Percentiles rank a stretch among this genome's conserved stretches.
Conservation (phyloP, 2,797 vertebrate species). For the Hoplostethus mediterraneus region DNA sequence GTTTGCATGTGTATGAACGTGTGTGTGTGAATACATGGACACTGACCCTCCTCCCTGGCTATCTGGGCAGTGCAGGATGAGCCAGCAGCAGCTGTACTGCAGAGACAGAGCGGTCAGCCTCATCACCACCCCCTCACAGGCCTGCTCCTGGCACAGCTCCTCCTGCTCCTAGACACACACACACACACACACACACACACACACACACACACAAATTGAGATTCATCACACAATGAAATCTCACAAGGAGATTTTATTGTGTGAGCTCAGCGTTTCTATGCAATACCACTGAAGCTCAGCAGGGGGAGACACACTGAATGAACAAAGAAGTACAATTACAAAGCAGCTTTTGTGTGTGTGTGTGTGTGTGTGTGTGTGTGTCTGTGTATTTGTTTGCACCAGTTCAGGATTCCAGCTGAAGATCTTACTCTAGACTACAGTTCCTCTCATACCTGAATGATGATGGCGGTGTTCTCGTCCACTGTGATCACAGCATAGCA, state of each 20-base stretch:
- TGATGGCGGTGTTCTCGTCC: conserved; percentile 88
- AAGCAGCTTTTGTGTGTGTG: too few relatives aligned
- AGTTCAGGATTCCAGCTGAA: too few relatives aligned
- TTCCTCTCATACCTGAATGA: conserved; percentile 88
- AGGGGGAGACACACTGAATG: conserved; percentile 3
- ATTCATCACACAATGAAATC: too few relatives aligned
- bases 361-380: too few relatives aligned
- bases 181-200: conserved; percentile 37
- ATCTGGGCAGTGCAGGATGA: conserved; percentile 87
- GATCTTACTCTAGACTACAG: background rate
- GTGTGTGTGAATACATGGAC: conserved; percentile 10
- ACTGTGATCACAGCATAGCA: conserved; percentile 89
- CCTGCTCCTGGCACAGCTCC: conserved; percentile 85
- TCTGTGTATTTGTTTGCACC: too few relatives aligned
- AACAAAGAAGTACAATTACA: too few relatives aligned
- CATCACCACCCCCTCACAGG: conserved; percentile 86
- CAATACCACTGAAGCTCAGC: conserved; percentile 8
- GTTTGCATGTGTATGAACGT: background rate
- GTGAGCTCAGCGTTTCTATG: background rate
- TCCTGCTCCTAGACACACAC: conserved; percentile 78
- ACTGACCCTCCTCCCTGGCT: conserved; percentile 85
- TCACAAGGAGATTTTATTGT: background rate
- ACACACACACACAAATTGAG: conserved; percentile 5
- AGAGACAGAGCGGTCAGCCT: conserved; percentile 90
- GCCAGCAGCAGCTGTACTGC: conserved; percentile 93